Conservation (phyloP, 2,797 vertebrate species). For the Sebastes iracundus region DNA sequence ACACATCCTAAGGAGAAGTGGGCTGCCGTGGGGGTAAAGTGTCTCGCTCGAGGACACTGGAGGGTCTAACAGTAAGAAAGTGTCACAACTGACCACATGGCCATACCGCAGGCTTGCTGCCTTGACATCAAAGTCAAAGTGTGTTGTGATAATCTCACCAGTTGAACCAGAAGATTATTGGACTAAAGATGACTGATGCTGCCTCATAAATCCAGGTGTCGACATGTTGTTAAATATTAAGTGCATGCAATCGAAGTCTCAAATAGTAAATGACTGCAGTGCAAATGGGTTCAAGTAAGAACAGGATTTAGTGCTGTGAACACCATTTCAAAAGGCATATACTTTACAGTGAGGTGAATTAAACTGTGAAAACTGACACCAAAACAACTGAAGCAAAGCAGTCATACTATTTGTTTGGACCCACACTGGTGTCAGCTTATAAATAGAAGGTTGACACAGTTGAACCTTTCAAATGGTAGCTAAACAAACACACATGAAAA, state of each 20-base stretch:
- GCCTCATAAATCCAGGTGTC: conserved; percentile 20
- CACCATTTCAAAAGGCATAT: conserved; percentile 1
- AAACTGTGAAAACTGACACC: conserved; percentile 44
- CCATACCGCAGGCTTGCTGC: background rate
- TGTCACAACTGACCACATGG: background rate
- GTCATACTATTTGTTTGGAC: conserved; percentile 34
- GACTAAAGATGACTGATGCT: background rate
- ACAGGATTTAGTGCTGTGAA: background rate
- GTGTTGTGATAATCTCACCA: background rate
- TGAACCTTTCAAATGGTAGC: conserved; percentile 44
- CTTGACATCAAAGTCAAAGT: background rate
- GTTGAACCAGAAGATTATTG: background rate
- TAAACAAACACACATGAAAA: conserved; percentile 41
- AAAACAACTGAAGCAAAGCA: conserved; percentile 38
- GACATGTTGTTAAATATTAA: conserved; percentile 24
- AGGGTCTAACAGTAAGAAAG: background rate
- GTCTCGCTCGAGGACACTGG: no score
- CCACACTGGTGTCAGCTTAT: conserved; percentile 26
- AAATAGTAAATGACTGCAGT: background rate
- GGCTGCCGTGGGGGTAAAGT: no score
- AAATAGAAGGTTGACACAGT: conserved; percentile 64
- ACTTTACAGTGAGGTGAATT: background rate
- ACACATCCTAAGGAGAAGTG: no score
- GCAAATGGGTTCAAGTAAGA: background rate
- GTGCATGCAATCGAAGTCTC: background rate